These are phyloP conservation scores for Sipha maydis DNA, from an alignment of 2,888 invertebrate species.

Conservation along the genomic window DNA sequence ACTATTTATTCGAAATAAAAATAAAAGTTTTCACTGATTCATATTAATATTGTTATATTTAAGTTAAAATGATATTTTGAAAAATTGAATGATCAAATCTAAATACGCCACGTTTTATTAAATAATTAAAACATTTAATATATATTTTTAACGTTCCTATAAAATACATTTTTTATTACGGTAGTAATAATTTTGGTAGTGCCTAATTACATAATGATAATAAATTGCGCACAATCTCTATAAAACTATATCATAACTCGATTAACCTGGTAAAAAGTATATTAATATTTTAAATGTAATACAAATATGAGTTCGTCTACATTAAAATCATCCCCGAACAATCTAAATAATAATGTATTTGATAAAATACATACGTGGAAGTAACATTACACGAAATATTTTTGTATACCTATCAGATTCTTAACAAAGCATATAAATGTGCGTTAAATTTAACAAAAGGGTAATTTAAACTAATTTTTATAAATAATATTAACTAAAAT, in stretches of 20 bases:
- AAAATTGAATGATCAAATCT: not conserved
- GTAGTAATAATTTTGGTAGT: not conserved
- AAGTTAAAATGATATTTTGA: not conserved
- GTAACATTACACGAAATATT: not conserved
- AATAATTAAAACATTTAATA: not conserved
- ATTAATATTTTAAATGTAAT: not conserved
- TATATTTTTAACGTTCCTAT: not conserved
- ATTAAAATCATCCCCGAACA: not conserved
- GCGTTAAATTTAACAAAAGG: slow-evolving; percentile 38
- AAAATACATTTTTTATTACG: not conserved
- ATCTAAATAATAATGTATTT: not conserved
- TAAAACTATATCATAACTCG: not conserved
- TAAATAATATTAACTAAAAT: slow-evolving; percentile 8
- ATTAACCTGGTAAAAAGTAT: not conserved
- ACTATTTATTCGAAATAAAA: no score
- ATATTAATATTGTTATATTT: not conserved
- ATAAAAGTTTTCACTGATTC: not conserved
- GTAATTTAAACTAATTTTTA: slow-evolving; percentile 28
- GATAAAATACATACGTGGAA: not conserved
- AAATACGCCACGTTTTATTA: not conserved
- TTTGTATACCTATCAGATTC: not conserved
- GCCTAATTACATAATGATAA: not conserved
- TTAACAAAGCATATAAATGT: slow-evolving; percentile 40
- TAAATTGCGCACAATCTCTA: not conserved
- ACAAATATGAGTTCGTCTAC: not conserved